Evolutionary conservation across 2,888 invertebrate species (phyloP).

Genomic region (Plutella xylostella): DNA sequence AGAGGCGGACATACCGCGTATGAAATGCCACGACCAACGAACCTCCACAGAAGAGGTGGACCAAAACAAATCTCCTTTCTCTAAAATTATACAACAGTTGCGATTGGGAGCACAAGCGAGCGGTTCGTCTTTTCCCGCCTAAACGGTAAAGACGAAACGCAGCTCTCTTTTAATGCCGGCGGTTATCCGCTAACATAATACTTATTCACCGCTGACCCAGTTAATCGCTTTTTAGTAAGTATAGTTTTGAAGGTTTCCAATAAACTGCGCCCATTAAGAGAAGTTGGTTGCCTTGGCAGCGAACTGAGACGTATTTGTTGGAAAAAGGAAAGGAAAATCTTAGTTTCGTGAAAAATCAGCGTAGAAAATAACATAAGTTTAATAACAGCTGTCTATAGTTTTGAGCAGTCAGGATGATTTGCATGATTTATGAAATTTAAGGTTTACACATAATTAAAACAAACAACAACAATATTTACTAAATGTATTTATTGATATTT

Average conservation of each 20-base stretch:
- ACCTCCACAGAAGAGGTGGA: slow-evolving; percentile 54
- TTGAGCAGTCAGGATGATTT: too few species aligned
- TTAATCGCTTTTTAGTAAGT: neutral
- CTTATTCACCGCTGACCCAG: neutral
- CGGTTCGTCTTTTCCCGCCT: slow-evolving; percentile 37
- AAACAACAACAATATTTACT: too few species aligned
- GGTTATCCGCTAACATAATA: neutral
- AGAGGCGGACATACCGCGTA: slow-evolving; percentile 54
- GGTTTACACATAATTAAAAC: too few species aligned
- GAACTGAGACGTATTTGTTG: neutral
- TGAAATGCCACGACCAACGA: slow-evolving; percentile 62
- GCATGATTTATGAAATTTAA: too few species aligned
- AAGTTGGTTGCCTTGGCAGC: slow-evolving; percentile 3
- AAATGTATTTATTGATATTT: too few species aligned
- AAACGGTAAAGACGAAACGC: slow-evolving; percentile 20
- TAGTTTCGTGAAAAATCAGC: too few species aligned
- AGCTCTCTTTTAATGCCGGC: neutral
- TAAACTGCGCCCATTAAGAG: neutral
- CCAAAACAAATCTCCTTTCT: slow-evolving; percentile 69
- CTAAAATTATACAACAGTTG: slow-evolving; percentile 63
- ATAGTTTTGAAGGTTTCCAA: neutral
- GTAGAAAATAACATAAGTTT: too few species aligned
- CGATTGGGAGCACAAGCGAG: slow-evolving; percentile 35
- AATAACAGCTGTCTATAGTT: too few species aligned
- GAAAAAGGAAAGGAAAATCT: too few species aligned